A percentile compares a stretch with the other conserved stretches of the same genome.
These are phyloP conservation scores for Synanthedon myopaeformis DNA, from an alignment of 2,888 invertebrate genomes.

Conservation along the genomic window DNA sequence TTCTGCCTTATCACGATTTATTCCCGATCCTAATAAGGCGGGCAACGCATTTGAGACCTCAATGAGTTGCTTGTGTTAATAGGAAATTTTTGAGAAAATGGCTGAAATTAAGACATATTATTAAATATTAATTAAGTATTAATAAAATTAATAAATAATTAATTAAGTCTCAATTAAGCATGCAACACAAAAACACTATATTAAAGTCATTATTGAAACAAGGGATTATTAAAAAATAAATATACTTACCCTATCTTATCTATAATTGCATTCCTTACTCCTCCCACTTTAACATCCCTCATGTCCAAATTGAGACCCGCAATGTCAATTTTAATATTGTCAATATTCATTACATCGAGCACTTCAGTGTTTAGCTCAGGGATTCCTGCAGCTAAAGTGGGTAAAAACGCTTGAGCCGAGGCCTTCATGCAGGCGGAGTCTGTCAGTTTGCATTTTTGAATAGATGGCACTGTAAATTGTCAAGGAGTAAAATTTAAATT, in stretches of 20 bases:
- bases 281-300: slow-evolving; percentile 23
- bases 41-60: no score
- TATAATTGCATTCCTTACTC: slow-evolving; percentile 10
- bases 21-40: no score
- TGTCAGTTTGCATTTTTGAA: slow-evolving; percentile 29
- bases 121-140: no score
- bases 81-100: no score
- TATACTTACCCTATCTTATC: slow-evolving; percentile 6
- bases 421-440: slow-evolving; percentile 28
- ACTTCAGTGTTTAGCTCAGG: slow-evolving; percentile 28
- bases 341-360: slow-evolving; percentile 36
- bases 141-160: no score
- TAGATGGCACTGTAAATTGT: slow-evolving; percentile 28
- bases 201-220: no score
- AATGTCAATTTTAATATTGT: slow-evolving; percentile 31
- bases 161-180: no score
- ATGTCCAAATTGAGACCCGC: slow-evolving; percentile 37
- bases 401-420: slow-evolving; percentile 22
- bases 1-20: no score
- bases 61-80: no score
- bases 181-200: no score
- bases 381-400: slow-evolving; percentile 26
- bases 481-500: not conserved
- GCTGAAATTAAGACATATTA: no score
- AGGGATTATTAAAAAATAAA: no score